Base-by-base conservation (phyloP, 1,140 invertebrate genomes). In the Sarcophaga peregrina region DNA sequence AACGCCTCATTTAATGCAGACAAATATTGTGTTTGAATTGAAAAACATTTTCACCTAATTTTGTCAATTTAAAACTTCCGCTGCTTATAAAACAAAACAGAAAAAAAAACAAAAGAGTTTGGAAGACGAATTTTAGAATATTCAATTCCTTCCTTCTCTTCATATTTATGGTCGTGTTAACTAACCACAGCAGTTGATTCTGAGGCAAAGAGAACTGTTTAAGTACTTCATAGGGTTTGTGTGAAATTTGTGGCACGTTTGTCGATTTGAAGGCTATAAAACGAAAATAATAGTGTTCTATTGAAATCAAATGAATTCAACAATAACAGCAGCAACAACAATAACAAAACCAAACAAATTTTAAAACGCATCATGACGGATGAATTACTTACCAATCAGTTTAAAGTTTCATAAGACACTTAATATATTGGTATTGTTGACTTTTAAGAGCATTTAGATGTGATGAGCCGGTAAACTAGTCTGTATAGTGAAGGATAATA, bases 241-340 rank as follows among this genome's bases (percentile, higher is more conserved):
- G 58, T 68, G 58, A 68, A 68, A 68, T 17, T 68, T 68, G 58
- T 68, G 58, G 20, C 58, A 68, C 58, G 58, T 68, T 68, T 68
- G 58, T 68, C 58, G 20, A 68, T 17, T 15, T 68, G 58, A 58
- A 58, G n/a, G 3, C 13, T 15, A 58, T 58, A 11, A 58, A 58
- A 58, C 6, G n/a, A 58, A 58, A 58, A 58, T 58, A n/a, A 68
- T 68, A 68, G 17, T 68, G 6, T 50, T 50, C 20, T 68, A 68
- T 68, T 68, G 58, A 15, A 68, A 20, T 68, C 58, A 68, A 68
- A 68, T 68, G n/a, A 20, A 15, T 68, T 20, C n/a, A 68, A 17
- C 11, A 68, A 68, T 5, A 68, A 20, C 15, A 68, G 20, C 17
- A 17, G 20, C 58, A 58, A 58, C 52, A 58, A 58, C 10, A 58